phyloP scores from a whole-genome alignment of 2,797 vertebrate genomes.

The Tapirus indicus region DNA sequence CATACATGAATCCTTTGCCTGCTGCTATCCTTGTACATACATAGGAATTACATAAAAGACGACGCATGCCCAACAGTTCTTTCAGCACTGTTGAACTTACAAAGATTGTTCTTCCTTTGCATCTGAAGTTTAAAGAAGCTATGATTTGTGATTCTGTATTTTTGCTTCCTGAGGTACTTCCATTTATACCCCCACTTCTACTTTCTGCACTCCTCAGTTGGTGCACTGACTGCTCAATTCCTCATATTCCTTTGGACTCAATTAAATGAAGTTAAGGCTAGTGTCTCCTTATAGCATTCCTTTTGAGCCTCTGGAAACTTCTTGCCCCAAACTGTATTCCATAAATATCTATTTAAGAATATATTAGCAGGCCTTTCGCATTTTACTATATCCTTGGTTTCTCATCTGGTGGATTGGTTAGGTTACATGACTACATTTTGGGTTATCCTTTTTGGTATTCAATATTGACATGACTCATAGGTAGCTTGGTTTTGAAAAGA shows the following conservation, averaged over 20 bases:
- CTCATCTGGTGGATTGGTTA: slow-evolving; percentile 11
- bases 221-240: neutral
- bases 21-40: neutral
- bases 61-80: neutral
- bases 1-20: neutral
- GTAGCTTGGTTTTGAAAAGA: slow-evolving; percentile 40
- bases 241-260: neutral
- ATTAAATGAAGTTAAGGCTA: neutral
- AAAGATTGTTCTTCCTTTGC: neutral
- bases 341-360: slow-evolving; percentile 42
- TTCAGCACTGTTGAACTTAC: neutral
- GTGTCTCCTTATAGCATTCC: neutral
- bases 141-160: neutral
- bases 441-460: slow-evolving; percentile 20
- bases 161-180: neutral
- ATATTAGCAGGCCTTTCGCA: neutral
- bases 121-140: neutral
- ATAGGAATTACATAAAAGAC: neutral
- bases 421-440: neutral
- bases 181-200: neutral
- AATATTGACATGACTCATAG: slow-evolving; percentile 38
- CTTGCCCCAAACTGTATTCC: neutral
- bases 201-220: neutral
- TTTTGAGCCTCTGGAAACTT: neutral
- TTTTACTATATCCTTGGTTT: neutral